These are phyloP conservation scores for Anagyrus pseudococci DNA, from an alignment of 2,888 invertebrate genomes.

Conservation along the genomic window DNA sequence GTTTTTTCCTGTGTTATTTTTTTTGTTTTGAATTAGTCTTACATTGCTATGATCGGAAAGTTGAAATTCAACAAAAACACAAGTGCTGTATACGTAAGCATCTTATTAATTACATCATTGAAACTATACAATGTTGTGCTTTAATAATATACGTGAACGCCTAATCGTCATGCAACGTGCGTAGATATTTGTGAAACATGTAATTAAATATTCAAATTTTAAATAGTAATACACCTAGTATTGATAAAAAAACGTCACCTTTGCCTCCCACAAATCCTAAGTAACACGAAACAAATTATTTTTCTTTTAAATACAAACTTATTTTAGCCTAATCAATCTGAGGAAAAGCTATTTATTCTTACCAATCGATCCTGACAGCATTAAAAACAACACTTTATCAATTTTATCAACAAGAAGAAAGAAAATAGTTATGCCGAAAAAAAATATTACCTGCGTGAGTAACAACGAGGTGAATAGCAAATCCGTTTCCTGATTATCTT, in stretches of 20 bases:
- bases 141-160: too few relatives aligned
- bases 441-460: slow-evolving; percentile 84
- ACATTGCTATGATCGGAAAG: background rate
- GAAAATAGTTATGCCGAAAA: background rate
- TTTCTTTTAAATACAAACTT: too few relatives aligned
- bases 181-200: background rate
- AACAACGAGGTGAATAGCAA: slow-evolving; percentile 77
- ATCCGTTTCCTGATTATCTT: slow-evolving; percentile 87
- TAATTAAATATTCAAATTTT: too few relatives aligned
- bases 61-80: too few relatives aligned
- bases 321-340: background rate
- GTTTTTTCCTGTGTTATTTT: slow-evolving; percentile 67
- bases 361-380: slow-evolving; percentile 51
- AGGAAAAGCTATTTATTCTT: slow-evolving; percentile 30
- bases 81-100: too few relatives aligned
- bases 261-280: slow-evolving; percentile 49
- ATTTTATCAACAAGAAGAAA: background rate
- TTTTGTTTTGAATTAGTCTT: background rate
- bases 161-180: too few relatives aligned
- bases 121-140: too few relatives aligned
- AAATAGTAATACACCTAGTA: too few relatives aligned
- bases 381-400: slow-evolving; percentile 12
- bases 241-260: slow-evolving; percentile 48
- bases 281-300: slow-evolving; percentile 10
- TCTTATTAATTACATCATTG: too few relatives aligned